These are phyloP conservation scores for Tupaia tana DNA, from an alignment of 2,113 vertebrate species.

Conservation along the genomic window DNA sequence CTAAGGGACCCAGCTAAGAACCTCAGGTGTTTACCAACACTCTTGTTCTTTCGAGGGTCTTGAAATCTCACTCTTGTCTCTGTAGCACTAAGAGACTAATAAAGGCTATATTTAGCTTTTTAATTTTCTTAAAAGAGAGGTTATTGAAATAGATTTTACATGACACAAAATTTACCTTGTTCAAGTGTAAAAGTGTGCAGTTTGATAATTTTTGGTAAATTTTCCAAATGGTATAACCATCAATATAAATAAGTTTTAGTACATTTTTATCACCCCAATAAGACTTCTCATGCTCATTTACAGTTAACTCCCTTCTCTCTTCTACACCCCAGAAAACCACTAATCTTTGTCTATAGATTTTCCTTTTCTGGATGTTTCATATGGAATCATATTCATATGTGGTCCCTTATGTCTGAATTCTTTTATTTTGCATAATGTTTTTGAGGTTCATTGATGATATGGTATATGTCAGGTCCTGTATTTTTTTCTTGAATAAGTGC, in stretches of 20 bases:
- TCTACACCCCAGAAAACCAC: background rate
- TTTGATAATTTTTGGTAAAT: background rate
- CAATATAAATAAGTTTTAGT: background rate
- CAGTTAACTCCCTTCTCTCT: too few relatives aligned
- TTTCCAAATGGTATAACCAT: background rate
- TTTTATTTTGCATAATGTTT: background rate
- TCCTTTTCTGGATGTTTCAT: background rate
- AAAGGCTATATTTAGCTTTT: background rate
- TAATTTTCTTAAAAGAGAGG: too few relatives aligned
- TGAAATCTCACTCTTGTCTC: background rate
- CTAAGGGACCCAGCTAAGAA: background rate
- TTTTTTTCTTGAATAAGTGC: background rate
- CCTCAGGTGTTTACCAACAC: background rate
- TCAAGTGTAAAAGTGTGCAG: background rate
- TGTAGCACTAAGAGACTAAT: background rate
- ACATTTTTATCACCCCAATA: background rate
- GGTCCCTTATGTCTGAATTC: background rate
- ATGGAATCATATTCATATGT: fast-evolving
- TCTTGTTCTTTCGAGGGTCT: too few relatives aligned
- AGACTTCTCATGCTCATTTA: background rate
- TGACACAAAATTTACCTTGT: background rate
- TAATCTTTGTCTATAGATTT: background rate
- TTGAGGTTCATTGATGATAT: background rate
- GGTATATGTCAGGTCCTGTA: too few relatives aligned
- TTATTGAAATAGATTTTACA: background rate